phyloP scores from a whole-genome alignment of 2,113 vertebrate genomes.

The Arizona elegans region DNA sequence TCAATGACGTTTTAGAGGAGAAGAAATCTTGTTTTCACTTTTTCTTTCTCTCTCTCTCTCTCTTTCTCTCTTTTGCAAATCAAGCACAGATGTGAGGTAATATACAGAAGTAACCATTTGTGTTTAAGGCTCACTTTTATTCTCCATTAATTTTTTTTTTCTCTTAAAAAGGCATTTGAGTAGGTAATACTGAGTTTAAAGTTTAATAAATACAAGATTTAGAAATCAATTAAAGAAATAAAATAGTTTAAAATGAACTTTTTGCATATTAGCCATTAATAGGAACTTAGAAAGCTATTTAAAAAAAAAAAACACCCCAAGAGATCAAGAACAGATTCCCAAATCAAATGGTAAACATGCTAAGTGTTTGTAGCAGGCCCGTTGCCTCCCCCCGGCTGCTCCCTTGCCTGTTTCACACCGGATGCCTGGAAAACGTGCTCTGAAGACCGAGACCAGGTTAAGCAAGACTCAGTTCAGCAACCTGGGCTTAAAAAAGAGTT shows the following conservation, averaged over 20 bases:
- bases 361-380: constrained; percentile 74
- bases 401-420: constrained; percentile 66
- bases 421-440: constrained; percentile 79
- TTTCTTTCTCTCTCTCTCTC: not conserved
- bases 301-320: constrained; percentile 61
- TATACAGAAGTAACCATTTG: constrained; percentile 81
- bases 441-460: constrained; percentile 76
- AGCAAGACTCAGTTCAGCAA: constrained; percentile 84
- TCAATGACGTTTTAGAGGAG: constrained; percentile 65
- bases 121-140: constrained; percentile 84
- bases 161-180: constrained; percentile 83
- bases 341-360: constrained; percentile 79
- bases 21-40: constrained; percentile 48
- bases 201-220: constrained; percentile 84
- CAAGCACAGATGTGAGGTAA: constrained; percentile 80
- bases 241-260: constrained; percentile 77
- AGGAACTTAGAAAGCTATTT: constrained; percentile 79
- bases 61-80: constrained; percentile 58
- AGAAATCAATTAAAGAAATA: constrained; percentile 79
- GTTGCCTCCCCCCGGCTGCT: constrained; percentile 64
- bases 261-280: constrained; percentile 80
- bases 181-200: constrained; percentile 86
- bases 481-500: constrained; percentile 76
- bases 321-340: constrained; percentile 74
- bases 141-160: constrained; percentile 79